Evolutionary conservation across 1,140 invertebrate genomes (phyloP).

Genomic region (Zaprionus inermis): DNA sequence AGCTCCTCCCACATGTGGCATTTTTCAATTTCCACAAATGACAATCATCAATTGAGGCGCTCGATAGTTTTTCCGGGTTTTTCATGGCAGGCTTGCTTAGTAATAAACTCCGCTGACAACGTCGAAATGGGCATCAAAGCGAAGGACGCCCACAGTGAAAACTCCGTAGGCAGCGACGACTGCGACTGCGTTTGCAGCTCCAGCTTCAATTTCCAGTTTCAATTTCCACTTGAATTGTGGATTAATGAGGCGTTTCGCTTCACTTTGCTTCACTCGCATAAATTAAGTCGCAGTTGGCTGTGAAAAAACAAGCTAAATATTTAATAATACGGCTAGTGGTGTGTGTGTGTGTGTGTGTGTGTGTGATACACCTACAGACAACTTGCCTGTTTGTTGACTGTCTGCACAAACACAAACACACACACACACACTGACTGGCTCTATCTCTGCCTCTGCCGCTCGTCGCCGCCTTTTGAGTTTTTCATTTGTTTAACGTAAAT

Average conservation of each 20-base stretch:
- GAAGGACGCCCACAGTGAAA: slow-evolving; percentile 37
- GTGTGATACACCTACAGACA: not conserved
- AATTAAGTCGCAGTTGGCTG: slow-evolving; percentile 36
- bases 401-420: slow-evolving; percentile 66
- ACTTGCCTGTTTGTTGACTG: slow-evolving; percentile 58
- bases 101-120: slow-evolving; percentile 50
- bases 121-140: slow-evolving; percentile 26
- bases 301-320: slow-evolving; percentile 38
- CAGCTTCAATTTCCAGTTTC: not conserved
- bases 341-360: slow-evolving; percentile 1
- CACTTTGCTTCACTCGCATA: slow-evolving; percentile 28
- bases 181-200: not conserved
- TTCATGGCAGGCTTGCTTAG: slow-evolving; percentile 20
- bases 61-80: slow-evolving; percentile 45
- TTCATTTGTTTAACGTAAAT: slow-evolving; percentile 29
- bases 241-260: slow-evolving; percentile 67
- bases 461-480: slow-evolving; percentile 20
- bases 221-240: slow-evolving; percentile 32
- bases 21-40: slow-evolving; percentile 57
- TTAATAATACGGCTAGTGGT: slow-evolving; percentile 35
- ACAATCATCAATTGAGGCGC: slow-evolving; percentile 46
- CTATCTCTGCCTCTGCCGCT: slow-evolving; percentile 16
- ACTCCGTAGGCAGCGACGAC: slow-evolving; percentile 19
- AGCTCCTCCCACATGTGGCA: slow-evolving; percentile 16
- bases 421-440: slow-evolving; percentile 23